phyloP scores from a whole-genome alignment of 2,797 vertebrate species.

The Ptychadena robeensis region DNA sequence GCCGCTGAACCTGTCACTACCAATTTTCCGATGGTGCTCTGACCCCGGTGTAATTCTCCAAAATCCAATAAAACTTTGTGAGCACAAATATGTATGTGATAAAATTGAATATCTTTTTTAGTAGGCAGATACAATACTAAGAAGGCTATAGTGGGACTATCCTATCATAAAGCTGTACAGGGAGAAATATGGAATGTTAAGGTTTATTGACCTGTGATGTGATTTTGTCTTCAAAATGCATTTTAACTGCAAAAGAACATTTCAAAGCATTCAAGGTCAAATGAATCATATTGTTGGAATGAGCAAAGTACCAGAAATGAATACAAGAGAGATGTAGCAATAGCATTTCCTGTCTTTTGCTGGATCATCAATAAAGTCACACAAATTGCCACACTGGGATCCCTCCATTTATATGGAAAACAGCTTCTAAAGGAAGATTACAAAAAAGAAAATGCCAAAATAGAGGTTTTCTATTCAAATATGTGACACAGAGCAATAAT shows the following conservation, averaged over 20 bases:
- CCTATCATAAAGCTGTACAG: constrained; percentile 13
- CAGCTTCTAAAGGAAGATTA: constrained; percentile 33
- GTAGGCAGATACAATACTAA: background rate
- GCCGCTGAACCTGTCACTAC: background rate
- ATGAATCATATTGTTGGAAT: constrained; percentile 48
- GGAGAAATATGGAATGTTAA: constrained; percentile 44
- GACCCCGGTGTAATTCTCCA: background rate
- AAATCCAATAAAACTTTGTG: constrained; percentile 1
- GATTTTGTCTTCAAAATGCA: constrained; percentile 45
- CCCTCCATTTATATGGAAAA: constrained; percentile 43
- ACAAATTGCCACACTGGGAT: constrained; percentile 45
- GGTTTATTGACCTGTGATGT: constrained; percentile 45
- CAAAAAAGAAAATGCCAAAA: constrained; percentile 36
- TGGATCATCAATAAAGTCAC: constrained; percentile 46
- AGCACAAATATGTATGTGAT: background rate
- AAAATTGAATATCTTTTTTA: constrained; percentile 18
- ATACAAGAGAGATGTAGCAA: constrained; percentile 14
- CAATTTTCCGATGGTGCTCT: background rate
- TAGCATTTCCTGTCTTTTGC: constrained; percentile 31
- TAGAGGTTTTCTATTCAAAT: constrained; percentile 31
- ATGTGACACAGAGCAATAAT: constrained; percentile 28
- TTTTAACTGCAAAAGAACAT: constrained; percentile 46
- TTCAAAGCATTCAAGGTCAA: constrained; percentile 49
- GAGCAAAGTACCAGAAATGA: constrained; percentile 31
- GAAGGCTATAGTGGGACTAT: constrained; percentile 27